Conservation (phyloP, 1,140 invertebrate genomes). For the Leptinotarsa lineolata region DNA sequence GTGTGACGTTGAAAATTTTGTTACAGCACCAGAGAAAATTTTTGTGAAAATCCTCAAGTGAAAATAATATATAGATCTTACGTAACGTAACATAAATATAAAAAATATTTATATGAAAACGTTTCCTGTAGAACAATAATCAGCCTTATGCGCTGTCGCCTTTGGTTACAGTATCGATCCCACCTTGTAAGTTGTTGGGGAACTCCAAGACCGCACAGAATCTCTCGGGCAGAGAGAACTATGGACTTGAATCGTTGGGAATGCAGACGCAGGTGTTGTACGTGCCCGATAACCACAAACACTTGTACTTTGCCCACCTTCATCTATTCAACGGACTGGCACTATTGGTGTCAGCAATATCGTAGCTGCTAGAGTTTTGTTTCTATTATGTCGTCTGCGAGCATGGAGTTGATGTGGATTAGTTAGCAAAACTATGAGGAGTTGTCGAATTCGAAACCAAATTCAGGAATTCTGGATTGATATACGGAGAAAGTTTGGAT, state of each 20-base stretch:
- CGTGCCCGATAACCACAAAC: slow-evolving; percentile 2
- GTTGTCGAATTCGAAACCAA: neutral
- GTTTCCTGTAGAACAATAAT: too few species aligned
- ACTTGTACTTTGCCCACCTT: neutral
- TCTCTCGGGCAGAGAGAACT: slow-evolving; percentile 1
- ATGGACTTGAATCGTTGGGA: neutral
- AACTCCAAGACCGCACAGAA: slow-evolving; percentile 7
- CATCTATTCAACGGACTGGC: neutral
- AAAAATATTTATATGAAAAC: too few species aligned
- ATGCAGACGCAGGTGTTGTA: slow-evolving; percentile 5
- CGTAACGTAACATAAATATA: too few species aligned
- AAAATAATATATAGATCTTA: too few species aligned
- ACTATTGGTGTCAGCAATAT: neutral
- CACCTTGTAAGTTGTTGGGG: slow-evolving; percentile 1
- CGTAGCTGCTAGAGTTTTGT: neutral
- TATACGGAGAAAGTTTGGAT: neutral
- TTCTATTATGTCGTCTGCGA: neutral
- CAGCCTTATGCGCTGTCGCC: neutral
- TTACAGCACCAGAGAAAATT: too few species aligned
- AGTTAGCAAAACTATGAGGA: slow-evolving; percentile 3
- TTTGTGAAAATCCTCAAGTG: too few species aligned
- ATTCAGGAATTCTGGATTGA: neutral
- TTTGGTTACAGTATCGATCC: neutral
- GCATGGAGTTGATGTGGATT: neutral
- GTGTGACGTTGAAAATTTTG: too few species aligned